Conservation (phyloP, 2,113 vertebrate genomes). For the Macaca nemestrina region DNA sequence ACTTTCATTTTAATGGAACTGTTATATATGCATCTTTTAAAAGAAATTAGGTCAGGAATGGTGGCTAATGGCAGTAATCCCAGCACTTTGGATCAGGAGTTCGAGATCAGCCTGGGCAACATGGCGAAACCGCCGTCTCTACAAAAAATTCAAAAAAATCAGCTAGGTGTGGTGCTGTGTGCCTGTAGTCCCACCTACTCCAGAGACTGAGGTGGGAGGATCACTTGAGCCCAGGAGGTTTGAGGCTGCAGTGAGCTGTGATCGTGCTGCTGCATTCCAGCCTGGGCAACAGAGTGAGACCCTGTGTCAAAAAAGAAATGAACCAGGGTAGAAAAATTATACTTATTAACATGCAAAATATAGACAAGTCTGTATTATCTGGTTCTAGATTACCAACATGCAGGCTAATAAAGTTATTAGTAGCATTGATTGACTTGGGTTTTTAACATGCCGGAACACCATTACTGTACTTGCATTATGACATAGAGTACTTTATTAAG, state of each 20-base stretch:
- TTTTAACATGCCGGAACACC: background rate
- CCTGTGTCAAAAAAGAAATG: background rate
- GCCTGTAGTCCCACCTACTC: no score
- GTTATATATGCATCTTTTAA: background rate
- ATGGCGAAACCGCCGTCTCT: no score
- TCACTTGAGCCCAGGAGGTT: no score
- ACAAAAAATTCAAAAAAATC: no score
- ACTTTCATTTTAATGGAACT: background rate
- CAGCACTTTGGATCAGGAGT: no score
- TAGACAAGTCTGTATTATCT: background rate
- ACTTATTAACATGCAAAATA: background rate
- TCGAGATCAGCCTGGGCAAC: no score
- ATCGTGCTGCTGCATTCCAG: no score
- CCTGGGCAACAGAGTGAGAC: no score
- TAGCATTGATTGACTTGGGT: background rate
- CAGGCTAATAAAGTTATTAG: background rate
- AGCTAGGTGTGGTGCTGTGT: no score
- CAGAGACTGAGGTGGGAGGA: no score
- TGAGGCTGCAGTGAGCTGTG: no score
- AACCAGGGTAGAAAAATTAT: background rate
- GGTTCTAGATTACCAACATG: background rate
- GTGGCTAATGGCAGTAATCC: no score
- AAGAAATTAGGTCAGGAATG: background rate
- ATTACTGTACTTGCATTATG: background rate
- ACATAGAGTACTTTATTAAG: background rate